These are phyloP conservation scores for Sphaerophoria rueppellii DNA, from an alignment of 2,888 invertebrate genomes.

Conservation along the genomic window DNA sequence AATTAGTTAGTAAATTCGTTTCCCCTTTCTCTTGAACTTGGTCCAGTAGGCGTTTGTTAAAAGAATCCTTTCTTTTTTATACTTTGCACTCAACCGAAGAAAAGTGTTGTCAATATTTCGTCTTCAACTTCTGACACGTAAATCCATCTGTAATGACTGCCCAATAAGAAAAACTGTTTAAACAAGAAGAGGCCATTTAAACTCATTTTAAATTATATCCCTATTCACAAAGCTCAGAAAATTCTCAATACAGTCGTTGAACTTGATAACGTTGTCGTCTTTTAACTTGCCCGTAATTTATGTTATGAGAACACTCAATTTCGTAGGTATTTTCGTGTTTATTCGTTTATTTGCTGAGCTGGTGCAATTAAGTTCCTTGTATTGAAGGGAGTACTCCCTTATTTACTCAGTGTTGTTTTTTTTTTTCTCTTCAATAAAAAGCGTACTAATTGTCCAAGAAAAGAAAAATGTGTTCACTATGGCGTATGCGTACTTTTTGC, in stretches of 20 bases:
- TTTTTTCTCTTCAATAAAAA: not conserved
- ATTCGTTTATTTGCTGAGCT: not conserved
- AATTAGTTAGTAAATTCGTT: too few relatives aligned
- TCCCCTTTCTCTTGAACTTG: too few relatives aligned
- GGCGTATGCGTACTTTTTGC: slow-evolving; percentile 27
- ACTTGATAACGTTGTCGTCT: not conserved
- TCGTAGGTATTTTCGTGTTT: not conserved
- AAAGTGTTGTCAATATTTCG: too few relatives aligned
- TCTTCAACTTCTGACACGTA: too few relatives aligned
- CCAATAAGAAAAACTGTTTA: too few relatives aligned
- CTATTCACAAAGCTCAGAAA: not conserved
- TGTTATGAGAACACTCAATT: not conserved
- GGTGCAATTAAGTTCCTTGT: not conserved
- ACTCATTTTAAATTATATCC: not conserved
- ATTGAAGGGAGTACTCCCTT: not conserved
- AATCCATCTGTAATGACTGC: too few relatives aligned
- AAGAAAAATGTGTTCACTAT: not conserved
- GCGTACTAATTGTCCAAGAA: not conserved
- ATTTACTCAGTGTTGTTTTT: not conserved
- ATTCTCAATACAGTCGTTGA: not conserved
- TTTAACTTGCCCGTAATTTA: not conserved
- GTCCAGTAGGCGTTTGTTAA: too few relatives aligned
- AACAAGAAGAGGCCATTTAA: not conserved
- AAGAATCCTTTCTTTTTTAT: too few relatives aligned
- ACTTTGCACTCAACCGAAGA: too few relatives aligned